Evolutionary conservation across 2,113 vertebrate species (phyloP).

Genomic region (Fregata magnificens): DNA sequence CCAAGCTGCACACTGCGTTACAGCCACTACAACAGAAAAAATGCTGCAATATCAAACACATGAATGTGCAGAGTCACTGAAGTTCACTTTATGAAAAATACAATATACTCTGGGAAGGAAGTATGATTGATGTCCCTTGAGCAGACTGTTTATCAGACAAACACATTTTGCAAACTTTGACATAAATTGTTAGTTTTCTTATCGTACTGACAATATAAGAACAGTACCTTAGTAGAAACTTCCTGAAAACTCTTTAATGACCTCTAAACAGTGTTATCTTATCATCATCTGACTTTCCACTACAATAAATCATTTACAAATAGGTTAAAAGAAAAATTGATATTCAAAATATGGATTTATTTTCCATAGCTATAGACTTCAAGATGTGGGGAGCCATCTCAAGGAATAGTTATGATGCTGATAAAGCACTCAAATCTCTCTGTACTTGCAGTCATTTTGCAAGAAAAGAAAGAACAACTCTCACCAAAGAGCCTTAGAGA

Average conservation of each 20-base stretch:
- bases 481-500: neutral
- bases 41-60: constrained; percentile 27
- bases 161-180: constrained; percentile 81
- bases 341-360: constrained; percentile 75
- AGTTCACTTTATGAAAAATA: constrained; percentile 82
- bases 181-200: constrained; percentile 82
- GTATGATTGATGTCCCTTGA: constrained; percentile 77
- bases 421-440: constrained; percentile 55
- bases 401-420: constrained; percentile 35
- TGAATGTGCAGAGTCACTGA: constrained; percentile 67
- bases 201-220: constrained; percentile 73
- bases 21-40: neutral
- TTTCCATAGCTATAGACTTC: constrained; percentile 67
- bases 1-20: neutral
- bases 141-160: constrained; percentile 83
- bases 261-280: constrained; percentile 83
- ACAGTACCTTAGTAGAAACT: constrained; percentile 74
- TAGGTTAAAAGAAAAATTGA: constrained; percentile 71
- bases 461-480: constrained; percentile 25
- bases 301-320: constrained; percentile 82
- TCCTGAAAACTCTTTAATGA: constrained; percentile 80
- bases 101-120: constrained; percentile 64
- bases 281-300: constrained; percentile 76
- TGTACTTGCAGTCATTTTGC: neutral
- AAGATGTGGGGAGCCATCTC: constrained; percentile 30